A percentile compares a stretch with the other conserved stretches of the same genome.
These are phyloP conservation scores for Pantherophis alleghaniensis DNA, from an alignment of 2,797 vertebrate genomes.

Conservation along the genomic window DNA sequence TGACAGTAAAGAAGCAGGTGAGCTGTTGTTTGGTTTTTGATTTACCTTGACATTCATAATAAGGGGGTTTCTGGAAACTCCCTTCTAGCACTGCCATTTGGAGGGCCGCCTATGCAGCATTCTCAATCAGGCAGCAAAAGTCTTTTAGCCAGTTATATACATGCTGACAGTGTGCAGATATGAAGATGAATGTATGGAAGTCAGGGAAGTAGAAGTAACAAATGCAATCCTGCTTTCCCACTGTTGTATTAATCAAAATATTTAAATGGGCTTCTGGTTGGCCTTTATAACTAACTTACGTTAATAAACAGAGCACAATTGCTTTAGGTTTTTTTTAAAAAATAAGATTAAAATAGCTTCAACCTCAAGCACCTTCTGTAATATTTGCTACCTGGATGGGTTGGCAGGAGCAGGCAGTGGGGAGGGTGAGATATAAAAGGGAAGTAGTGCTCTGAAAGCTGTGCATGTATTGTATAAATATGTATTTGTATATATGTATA, in stretches of 20 bases:
- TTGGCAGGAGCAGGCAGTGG: not conserved
- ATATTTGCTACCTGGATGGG: not conserved
- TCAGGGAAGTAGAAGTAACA: not conserved
- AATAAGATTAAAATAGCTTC: not conserved
- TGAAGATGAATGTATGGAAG: not conserved
- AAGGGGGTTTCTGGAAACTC: not conserved
- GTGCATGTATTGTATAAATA: not conserved
- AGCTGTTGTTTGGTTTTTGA: not conserved
- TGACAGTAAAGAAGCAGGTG: not conserved
- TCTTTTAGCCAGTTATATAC: not conserved
- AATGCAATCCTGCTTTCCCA: not conserved
- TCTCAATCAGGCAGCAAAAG: not conserved
- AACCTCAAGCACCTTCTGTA: not conserved
- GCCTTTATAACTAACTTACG: not conserved
- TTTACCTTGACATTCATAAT: not conserved
- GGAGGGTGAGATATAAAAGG: not conserved
- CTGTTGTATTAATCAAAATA: not conserved
- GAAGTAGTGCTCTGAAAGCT: not conserved
- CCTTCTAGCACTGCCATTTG: not conserved
- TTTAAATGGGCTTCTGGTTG: not conserved
- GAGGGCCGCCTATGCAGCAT: not conserved
- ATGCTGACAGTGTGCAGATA: not conserved
- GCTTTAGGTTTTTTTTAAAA: not conserved
- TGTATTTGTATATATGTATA: not conserved
- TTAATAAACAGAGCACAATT: not conserved